Evolutionary conservation across 2,797 vertebrate species (phyloP).

Genomic region (Microtus obscurus): DNA sequence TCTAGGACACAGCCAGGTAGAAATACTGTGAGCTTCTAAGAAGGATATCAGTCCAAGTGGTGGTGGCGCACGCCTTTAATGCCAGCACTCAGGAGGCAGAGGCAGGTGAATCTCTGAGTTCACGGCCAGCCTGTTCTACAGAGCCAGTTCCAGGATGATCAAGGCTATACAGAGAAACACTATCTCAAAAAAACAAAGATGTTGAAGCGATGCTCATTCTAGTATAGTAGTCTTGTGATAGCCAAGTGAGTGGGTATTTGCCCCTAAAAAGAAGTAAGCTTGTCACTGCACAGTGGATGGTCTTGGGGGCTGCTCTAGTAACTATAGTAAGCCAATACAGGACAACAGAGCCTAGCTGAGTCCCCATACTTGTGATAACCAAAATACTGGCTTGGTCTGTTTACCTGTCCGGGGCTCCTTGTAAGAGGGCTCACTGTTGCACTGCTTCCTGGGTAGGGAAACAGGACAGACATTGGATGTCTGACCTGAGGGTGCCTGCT

Average conservation of each 20-base stretch:
- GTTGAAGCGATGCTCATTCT: background rate
- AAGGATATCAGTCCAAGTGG: too few species aligned
- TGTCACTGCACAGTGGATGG: too few species aligned
- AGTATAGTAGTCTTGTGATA: background rate
- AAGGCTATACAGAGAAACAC: background rate
- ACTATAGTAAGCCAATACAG: background rate
- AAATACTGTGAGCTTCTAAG: background rate
- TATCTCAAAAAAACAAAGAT: background rate
- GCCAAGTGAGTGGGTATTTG: background rate
- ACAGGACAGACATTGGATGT: background rate
- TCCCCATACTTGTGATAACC: background rate
- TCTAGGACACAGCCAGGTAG: background rate
- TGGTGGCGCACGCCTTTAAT: background rate
- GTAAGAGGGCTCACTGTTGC: background rate
- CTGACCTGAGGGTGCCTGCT: background rate
- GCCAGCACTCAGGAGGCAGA: background rate
- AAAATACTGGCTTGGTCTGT: background rate
- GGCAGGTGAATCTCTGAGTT: background rate
- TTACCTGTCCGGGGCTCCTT: rapidly evolving
- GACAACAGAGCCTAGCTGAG: too few species aligned
- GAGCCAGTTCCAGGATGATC: background rate
- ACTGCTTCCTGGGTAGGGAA: background rate
- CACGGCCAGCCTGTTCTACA: background rate
- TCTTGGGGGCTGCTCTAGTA: background rate
- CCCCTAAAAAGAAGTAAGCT: background rate